phyloP scores from a whole-genome alignment of 2,888 invertebrate species.

The Cerastis leucographa region DNA sequence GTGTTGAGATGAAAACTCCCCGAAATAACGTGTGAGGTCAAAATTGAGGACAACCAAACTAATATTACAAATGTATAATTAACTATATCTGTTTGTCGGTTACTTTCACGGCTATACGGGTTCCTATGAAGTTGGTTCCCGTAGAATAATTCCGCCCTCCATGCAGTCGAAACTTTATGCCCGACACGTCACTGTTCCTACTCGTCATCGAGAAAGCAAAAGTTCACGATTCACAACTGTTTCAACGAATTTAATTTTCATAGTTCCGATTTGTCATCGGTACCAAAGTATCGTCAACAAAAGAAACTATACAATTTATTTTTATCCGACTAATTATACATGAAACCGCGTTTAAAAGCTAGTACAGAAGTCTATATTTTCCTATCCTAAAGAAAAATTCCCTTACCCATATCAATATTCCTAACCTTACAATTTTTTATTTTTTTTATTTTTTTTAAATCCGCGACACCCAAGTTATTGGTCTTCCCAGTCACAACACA shows the following conservation, averaged over 20 bases:
- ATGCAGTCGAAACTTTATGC: background rate
- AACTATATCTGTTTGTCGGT: background rate
- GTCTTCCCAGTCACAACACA: conserved; percentile 22
- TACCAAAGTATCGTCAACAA: too few relatives aligned
- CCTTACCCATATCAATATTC: conserved; percentile 5
- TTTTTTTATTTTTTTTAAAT: too few relatives aligned
- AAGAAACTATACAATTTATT: too few relatives aligned
- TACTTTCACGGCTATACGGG: background rate
- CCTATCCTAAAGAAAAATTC: background rate
- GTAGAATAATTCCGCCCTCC: background rate
- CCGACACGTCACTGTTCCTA: too few relatives aligned
- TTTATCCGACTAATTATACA: too few relatives aligned
- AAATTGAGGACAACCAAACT: background rate
- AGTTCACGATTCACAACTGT: too few relatives aligned
- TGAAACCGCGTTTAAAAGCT: background rate
- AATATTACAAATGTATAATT: background rate
- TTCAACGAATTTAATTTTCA: too few relatives aligned
- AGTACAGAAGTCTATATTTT: background rate
- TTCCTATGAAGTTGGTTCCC: background rate
- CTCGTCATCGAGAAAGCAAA: too few relatives aligned
- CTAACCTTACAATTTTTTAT: too few relatives aligned
- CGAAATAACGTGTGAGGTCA: background rate
- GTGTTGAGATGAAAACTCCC: background rate
- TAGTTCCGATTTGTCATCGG: too few relatives aligned
- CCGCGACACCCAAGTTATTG: conserved; percentile 32